Evolutionary conservation across 2,888 invertebrate species (phyloP).

Genomic region (Gerris lacustris): DNA sequence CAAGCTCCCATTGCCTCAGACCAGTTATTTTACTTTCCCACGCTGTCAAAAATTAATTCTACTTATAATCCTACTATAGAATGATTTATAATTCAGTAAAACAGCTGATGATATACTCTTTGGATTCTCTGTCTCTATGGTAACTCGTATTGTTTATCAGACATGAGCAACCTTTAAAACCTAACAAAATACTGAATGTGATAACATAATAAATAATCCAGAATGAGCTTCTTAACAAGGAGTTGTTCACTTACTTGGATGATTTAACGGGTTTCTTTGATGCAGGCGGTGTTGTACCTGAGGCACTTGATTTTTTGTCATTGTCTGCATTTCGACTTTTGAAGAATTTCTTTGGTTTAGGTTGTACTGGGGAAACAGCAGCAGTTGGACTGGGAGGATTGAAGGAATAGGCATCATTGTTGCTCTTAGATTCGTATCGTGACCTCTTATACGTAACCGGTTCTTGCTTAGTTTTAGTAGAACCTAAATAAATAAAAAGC

Average conservation of each 20-base stretch:
- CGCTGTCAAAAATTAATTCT: too few relatives aligned
- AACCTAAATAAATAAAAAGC: not conserved
- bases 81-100: too few relatives aligned
- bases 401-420: slow-evolving; percentile 38
- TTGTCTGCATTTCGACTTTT: slow-evolving; percentile 61
- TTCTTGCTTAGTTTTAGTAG: not conserved
- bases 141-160: too few relatives aligned
- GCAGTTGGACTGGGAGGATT: slow-evolving; percentile 43
- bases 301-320: slow-evolving; percentile 18
- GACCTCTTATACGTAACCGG: not conserved
- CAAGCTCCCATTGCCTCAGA: too few relatives aligned
- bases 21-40: too few relatives aligned
- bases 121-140: too few relatives aligned
- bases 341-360: slow-evolving; percentile 80
- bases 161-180: too few relatives aligned
- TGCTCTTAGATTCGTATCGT: not conserved
- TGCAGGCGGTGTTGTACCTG: slow-evolving; percentile 20
- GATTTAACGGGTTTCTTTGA: slow-evolving; percentile 4
- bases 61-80: too few relatives aligned
- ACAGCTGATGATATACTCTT: too few relatives aligned
- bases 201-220: too few relatives aligned
- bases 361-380: slow-evolving; percentile 43
- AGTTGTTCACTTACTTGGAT: not conserved
- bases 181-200: too few relatives aligned
- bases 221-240: too few relatives aligned